Percentiles rank a stretch among this genome's conserved stretches.
These are phyloP conservation scores for Physella acuta DNA, from an alignment of 1,140 invertebrate species.

Conservation along the genomic window DNA sequence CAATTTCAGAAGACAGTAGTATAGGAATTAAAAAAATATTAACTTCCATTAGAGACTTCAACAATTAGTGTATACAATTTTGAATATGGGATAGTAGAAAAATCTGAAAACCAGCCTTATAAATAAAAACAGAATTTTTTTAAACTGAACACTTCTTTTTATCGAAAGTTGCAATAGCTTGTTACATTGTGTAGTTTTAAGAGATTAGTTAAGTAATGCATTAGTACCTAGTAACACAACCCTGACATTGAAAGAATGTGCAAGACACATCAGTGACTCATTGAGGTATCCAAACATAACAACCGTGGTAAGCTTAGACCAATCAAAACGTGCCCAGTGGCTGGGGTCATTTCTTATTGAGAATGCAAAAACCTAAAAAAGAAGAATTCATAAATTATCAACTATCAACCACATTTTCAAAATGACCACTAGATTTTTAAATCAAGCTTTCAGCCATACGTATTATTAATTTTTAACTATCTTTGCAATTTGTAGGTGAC, in stretches of 20 bases:
- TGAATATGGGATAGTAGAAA: not conserved
- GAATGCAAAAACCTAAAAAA: conserved; percentile 57
- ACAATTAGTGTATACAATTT: not conserved
- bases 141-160: not conserved
- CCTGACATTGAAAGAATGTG: conserved; percentile 52
- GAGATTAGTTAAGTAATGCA: not conserved
- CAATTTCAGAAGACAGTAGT: no score
- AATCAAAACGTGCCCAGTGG: conserved; percentile 57
- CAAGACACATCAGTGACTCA: conserved; percentile 52
- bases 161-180: not conserved
- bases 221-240: conserved; percentile 43
- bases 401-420: not conserved
- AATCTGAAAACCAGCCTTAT: no score
- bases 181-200: not conserved
- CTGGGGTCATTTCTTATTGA: conserved; percentile 42
- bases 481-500: no score
- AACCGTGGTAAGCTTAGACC: conserved; percentile 58
- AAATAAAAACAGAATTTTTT: not conserved
- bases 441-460: no score
- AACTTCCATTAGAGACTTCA: not conserved
- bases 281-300: conserved; percentile 54
- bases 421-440: no score
- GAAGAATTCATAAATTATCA: not conserved
- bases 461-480: no score
- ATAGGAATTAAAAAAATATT: no score